These are phyloP conservation scores for Epicauta chinensis DNA, from an alignment of 1,140 invertebrate species.

Conservation along the genomic window DNA sequence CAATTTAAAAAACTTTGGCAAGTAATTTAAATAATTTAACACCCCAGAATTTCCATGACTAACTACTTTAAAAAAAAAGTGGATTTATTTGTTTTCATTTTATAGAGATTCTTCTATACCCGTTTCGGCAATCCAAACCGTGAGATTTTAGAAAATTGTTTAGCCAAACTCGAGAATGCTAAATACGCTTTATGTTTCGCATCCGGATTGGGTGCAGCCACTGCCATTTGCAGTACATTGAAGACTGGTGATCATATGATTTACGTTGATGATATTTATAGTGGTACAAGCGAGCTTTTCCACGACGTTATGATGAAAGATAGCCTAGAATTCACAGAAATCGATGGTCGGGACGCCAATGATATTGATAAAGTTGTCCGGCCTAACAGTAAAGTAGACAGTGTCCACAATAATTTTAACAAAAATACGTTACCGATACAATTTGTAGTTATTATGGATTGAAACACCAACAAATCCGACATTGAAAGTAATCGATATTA, in stretches of 20 bases:
- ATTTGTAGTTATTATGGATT: conserved; percentile 64
- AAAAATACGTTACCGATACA: too few relatives aligned
- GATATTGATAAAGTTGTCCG: conserved; percentile 65
- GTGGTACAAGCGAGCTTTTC: conserved; percentile 73
- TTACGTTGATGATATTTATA: conserved; percentile 91
- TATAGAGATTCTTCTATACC: conserved; percentile 85
- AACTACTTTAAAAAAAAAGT: too few relatives aligned
- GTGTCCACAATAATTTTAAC: too few relatives aligned
- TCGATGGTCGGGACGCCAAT: conserved; percentile 69
- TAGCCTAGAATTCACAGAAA: conserved; percentile 69
- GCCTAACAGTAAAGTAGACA: conserved; percentile 75
- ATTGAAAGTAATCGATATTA: conserved; percentile 89
- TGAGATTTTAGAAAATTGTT: conserved; percentile 78
- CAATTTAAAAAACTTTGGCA: too few relatives aligned
- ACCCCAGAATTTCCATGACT: too few relatives aligned
- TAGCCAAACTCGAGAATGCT: conserved; percentile 86
- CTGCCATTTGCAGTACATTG: conserved; percentile 67
- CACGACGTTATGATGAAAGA: conserved; percentile 58
- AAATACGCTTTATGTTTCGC: conserved; percentile 83
- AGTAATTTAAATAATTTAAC: too few relatives aligned
- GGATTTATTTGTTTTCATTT: conserved; percentile 10
- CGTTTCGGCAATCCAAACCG: conserved; percentile 93
- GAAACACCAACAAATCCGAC: conserved; percentile 98
- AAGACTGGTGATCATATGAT: conserved; percentile 85
- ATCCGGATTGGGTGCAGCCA: conserved; percentile 84